Evolutionary conservation across 2,113 vertebrate species (phyloP).

Genomic region (Leucosticte australis): DNA sequence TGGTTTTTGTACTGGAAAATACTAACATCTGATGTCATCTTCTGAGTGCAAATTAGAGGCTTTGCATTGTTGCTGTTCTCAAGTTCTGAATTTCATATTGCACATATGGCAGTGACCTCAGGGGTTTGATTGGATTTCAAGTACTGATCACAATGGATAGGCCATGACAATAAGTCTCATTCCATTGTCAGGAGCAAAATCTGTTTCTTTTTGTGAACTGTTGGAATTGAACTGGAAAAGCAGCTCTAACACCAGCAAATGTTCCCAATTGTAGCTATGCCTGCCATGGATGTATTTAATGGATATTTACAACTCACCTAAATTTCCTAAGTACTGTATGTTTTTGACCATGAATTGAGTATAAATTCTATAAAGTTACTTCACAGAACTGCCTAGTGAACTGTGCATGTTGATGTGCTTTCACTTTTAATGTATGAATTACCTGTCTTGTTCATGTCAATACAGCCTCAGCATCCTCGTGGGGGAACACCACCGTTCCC

Average conservation of each 20-base stretch:
- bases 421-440: conserved; percentile 85
- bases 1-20: not conserved
- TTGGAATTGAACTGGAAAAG: conserved; percentile 62
- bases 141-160: not conserved
- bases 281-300: conserved; percentile 81
- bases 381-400: conserved; percentile 69
- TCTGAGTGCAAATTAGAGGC: not conserved
- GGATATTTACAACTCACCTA: conserved; percentile 70
- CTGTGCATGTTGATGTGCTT: conserved; percentile 81
- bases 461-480: conserved; percentile 92
- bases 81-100: not conserved
- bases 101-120: not conserved
- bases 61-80: not conserved
- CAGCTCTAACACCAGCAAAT: conserved; percentile 68
- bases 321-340: conserved; percentile 67
- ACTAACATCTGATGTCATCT: not conserved
- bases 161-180: not conserved
- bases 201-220: not conserved
- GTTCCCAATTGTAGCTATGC: conserved; percentile 51
- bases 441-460: conserved; percentile 94
- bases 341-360: conserved; percentile 71
- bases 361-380: conserved; percentile 72
- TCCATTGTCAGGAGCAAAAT: not conserved
- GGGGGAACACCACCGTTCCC: conserved; percentile 85
- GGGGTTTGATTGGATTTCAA: not conserved